phyloP scores from a whole-genome alignment of 1,140 invertebrate genomes.

The Bombus balteatus region DNA sequence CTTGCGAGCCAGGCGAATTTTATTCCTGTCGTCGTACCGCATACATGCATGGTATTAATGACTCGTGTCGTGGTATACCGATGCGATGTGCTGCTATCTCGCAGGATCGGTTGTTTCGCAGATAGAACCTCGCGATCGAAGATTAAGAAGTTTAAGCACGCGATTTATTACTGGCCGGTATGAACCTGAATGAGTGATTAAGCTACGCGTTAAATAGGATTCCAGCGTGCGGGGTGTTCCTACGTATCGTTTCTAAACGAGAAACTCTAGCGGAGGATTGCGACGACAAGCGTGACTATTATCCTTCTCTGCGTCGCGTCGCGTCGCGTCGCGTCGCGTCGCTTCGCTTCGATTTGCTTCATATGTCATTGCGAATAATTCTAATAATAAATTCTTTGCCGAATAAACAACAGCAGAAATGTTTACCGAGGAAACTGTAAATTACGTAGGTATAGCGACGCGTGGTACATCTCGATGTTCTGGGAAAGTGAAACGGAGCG shows the following conservation, averaged over 20 bases:
- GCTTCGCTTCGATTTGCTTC: slow-evolving; percentile 31
- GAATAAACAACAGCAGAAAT: slow-evolving; percentile 28
- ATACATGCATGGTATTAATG: slow-evolving; percentile 41
- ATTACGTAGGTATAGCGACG: slow-evolving; percentile 19
- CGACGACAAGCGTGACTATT: not conserved
- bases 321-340: no score
- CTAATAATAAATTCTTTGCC: slow-evolving; percentile 4
- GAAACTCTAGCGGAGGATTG: not conserved
- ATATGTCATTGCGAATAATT: not conserved
- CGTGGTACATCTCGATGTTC: slow-evolving; percentile 23
- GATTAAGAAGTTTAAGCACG: slow-evolving; percentile 25
- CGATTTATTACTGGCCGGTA: not conserved
- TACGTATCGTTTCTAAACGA: not conserved
- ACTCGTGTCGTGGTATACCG: slow-evolving; percentile 23
- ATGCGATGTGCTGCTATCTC: slow-evolving; percentile 10
- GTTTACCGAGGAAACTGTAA: slow-evolving; percentile 38
- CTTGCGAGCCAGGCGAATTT: slow-evolving; percentile 55
- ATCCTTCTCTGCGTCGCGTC: not conserved
- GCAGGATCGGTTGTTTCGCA: slow-evolving; percentile 15
- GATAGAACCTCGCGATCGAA: not conserved
- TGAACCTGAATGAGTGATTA: slow-evolving; percentile 12
- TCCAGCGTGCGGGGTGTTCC: not conserved
- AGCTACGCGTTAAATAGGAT: not conserved
- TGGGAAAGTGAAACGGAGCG: slow-evolving; percentile 32
- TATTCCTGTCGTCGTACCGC: slow-evolving; percentile 46